These are phyloP conservation scores for Odontomyia ornata DNA, from an alignment of 2,888 invertebrate genomes.

Conservation along the genomic window DNA sequence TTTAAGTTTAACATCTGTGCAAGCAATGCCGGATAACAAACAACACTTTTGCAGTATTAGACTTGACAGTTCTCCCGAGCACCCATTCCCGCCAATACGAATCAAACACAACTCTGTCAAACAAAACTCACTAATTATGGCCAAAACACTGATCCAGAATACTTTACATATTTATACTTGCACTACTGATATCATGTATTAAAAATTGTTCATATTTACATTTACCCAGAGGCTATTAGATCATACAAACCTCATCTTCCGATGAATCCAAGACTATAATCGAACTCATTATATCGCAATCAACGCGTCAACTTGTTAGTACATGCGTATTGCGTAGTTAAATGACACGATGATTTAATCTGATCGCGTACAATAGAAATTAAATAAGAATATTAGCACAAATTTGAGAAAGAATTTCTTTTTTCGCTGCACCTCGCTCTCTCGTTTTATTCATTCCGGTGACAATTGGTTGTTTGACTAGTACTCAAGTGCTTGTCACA, in stretches of 20 bases:
- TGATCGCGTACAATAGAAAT: background rate
- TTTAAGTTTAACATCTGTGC: no score
- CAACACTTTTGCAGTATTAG: no score
- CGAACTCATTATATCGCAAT: slow-evolving; percentile 55
- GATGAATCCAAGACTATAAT: slow-evolving; percentile 63
- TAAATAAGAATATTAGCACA: slow-evolving; percentile 33
- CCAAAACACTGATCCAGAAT: background rate
- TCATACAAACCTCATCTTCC: slow-evolving; percentile 60
- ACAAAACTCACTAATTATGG: background rate
- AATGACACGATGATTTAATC: background rate
- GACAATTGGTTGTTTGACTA: background rate
- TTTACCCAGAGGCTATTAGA: background rate
- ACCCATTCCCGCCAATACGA: slow-evolving; percentile 14
- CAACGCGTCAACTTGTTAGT: background rate
- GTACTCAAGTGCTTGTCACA: background rate
- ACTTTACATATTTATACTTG: no score
- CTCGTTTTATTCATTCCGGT: slow-evolving; percentile 5
- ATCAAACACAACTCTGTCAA: background rate
- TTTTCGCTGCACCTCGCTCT: slow-evolving; percentile 25
- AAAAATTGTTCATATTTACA: background rate
- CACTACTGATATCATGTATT: no score
- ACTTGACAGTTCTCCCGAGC: background rate
- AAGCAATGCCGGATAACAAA: no score
- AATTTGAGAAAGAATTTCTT: background rate
- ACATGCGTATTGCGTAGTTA: slow-evolving; percentile 1